Percentiles rank a stretch among this genome's conserved stretches.
These are phyloP conservation scores for Bovichtus diacanthus DNA, from an alignment of 2,797 vertebrate species.

Conservation along the genomic window DNA sequence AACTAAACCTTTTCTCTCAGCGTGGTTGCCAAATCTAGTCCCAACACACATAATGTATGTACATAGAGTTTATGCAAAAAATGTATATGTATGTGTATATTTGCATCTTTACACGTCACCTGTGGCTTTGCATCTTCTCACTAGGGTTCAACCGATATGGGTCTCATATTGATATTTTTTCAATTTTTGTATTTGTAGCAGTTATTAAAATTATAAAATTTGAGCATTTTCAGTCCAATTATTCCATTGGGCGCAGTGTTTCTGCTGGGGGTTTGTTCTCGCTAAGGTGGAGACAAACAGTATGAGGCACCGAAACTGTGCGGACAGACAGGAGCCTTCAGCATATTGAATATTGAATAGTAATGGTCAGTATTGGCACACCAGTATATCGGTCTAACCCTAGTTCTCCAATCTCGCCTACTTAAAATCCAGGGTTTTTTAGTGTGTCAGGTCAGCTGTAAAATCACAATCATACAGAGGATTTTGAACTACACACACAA, in stretches of 20 bases:
- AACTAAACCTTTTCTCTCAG: conserved; percentile 28
- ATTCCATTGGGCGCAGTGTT: background rate
- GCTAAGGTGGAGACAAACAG: background rate
- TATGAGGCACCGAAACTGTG: background rate
- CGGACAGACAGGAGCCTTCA: background rate
- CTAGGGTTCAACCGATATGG: conserved; percentile 44
- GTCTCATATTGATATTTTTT: conserved; percentile 35
- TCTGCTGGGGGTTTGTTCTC: background rate
- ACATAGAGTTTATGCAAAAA: conserved; percentile 69
- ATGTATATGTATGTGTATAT: conserved; percentile 23
- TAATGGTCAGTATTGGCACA: conserved; percentile 4
- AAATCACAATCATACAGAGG: conserved; percentile 35
- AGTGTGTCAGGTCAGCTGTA: conserved; percentile 30
- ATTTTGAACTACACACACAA: background rate
- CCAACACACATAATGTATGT: conserved; percentile 58
- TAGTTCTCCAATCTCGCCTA: background rate
- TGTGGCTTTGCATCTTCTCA: conserved; percentile 42
- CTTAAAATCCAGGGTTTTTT: conserved; percentile 41
- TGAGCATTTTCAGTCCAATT: background rate
- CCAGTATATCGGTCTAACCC: conserved; percentile 30
- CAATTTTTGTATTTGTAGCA: conserved; percentile 50
- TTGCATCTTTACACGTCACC: conserved; percentile 31
- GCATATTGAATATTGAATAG: conserved; percentile 3
- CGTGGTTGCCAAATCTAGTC: conserved; percentile 67
- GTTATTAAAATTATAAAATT: conserved; percentile 31